Percentiles rank a stretch among this genome's conserved stretches.
Conservation (phyloP, 2,113 vertebrate species). For the Addax nasomaculatus region DNA sequence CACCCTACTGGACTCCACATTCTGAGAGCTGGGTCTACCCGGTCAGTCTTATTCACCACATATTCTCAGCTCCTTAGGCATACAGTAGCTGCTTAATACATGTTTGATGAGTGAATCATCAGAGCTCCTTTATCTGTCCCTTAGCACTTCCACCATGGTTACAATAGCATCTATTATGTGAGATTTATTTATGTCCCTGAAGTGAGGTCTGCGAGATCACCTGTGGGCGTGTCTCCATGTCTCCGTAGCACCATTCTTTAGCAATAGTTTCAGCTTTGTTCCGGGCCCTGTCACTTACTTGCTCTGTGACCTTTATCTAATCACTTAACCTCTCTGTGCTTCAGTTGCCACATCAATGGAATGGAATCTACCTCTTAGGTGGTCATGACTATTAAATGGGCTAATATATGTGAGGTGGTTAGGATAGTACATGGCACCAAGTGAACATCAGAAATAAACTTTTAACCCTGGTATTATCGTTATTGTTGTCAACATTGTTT, state of each 20-base stretch:
- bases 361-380: neutral
- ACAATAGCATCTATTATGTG: too few species aligned
- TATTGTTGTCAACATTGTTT: neutral
- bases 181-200: neutral
- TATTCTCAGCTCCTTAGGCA: neutral
- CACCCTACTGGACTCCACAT: neutral
- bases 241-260: neutral
- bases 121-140: neutral
- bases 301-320: neutral
- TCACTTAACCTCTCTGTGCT: neutral
- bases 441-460: neutral
- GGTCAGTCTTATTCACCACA: neutral
- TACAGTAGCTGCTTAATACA: neutral
- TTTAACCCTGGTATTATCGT: neutral
- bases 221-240: neutral
- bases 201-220: neutral
- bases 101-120: neutral
- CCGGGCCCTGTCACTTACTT: neutral
- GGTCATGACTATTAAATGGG: neutral
- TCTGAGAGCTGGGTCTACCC: neutral
- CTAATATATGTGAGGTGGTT: neutral
- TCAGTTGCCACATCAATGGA: neutral
- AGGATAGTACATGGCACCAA: neutral
- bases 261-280: neutral
- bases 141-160: neutral